These are phyloP conservation scores for Conops quadrifasciatus DNA, from an alignment of 2,888 invertebrate genomes.

Conservation along the genomic window DNA sequence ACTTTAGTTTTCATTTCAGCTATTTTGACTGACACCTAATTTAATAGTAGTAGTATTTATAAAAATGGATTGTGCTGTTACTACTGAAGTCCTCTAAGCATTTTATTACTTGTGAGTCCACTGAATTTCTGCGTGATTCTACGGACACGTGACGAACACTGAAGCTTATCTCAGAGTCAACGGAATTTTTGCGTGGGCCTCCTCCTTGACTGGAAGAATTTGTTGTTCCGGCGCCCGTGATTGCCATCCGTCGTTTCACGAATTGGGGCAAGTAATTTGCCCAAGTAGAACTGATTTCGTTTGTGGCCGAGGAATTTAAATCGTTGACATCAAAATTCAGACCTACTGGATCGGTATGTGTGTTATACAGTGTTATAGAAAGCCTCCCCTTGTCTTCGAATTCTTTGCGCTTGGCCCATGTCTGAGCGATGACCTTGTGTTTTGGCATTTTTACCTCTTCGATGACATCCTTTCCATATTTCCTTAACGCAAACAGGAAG, in stretches of 20 bases:
- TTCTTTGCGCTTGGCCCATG: constrained; percentile 86
- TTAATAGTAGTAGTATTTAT: background rate
- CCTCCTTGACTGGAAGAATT: constrained; percentile 68
- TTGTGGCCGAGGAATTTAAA: constrained; percentile 78
- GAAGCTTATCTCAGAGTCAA: constrained; percentile 78
- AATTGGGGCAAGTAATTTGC: constrained; percentile 89
- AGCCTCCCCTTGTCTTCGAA: constrained; percentile 84
- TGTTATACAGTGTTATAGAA: constrained; percentile 86
- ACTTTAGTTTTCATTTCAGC: constrained; percentile 84
- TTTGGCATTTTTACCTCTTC: constrained; percentile 81
- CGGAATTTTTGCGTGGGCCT: constrained; percentile 71
- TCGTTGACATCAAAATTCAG: constrained; percentile 72
- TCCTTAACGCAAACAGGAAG: constrained; percentile 65
- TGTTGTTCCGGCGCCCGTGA: constrained; percentile 68
- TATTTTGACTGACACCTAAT: constrained; percentile 75
- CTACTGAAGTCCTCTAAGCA: too few species aligned
- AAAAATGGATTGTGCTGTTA: too few species aligned
- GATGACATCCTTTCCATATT: constrained; percentile 74
- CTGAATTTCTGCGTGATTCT: constrained; percentile 85
- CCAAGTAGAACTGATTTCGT: constrained; percentile 91
- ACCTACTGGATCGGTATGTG: constrained; percentile 90
- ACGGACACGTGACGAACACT: constrained; percentile 84
- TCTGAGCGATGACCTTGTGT: constrained; percentile 90
- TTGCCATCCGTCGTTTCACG: constrained; percentile 83
- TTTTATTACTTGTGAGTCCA: constrained; percentile 79